Evolutionary conservation across 1,140 invertebrate species (phyloP), one percentile per base, ranked within the genome.

Genomic region (Papilio polytes): DNA sequence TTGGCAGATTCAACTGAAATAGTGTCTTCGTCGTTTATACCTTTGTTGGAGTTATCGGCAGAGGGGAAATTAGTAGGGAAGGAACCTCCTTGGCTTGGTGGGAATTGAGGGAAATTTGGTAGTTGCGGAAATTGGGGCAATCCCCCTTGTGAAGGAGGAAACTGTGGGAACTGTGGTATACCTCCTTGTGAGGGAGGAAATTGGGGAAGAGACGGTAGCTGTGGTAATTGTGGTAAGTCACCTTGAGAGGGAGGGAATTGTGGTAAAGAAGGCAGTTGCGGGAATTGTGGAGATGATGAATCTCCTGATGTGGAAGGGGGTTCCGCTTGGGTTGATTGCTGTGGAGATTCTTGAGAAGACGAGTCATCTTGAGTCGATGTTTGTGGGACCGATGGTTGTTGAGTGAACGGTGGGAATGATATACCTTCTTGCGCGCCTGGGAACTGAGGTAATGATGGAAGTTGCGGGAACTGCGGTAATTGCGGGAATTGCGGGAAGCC

Each of bases 1-100:
- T 89, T 92, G 36, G 91, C 92, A 51, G 92, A 90, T 76, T 94
- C 93, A 36, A 94, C 89, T 7, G 91, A 86, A 85, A 94, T 81
- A 18, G 91, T 89, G 46, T 94, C 93, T 89, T 92, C 92, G 73
- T 94, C 91, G 74, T 89, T 92, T 48, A 91, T 46, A 59, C 89
- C 88, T 81, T 89, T 85, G 72, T 89, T 85, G 9, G 70, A 80
- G 63, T 82, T 87, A 46, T 78, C 82, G 10, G 82, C 81, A n/a
- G 85, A 81, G 7, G 90, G 89, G 76, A 88, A 87, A 20, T 53
- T 83, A 3, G 84, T 78, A 80, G 53, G 81, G 26, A 70, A 70
- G 4, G 63, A 31, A 70, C 63, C 63, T 31, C 63, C 63, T 18
- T 70, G 63, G 26, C 26, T 70, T 15, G 63, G 83, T 26, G 83